phyloP scores from a whole-genome alignment of 2,888 invertebrate species.

The Protodeltote pygarga region DNA sequence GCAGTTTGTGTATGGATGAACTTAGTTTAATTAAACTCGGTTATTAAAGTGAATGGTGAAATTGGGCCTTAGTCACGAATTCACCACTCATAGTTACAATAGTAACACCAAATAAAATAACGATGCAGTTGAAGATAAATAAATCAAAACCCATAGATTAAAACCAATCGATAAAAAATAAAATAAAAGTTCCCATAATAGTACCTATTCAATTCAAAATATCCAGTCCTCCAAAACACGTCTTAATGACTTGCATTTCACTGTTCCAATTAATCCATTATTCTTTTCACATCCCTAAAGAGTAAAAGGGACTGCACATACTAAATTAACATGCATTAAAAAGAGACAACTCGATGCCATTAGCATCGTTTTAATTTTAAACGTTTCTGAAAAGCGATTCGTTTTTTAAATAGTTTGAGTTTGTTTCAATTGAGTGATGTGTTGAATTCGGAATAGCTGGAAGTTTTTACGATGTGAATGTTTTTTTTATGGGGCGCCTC shows the following conservation, averaged over 20 bases:
- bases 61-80: too few relatives aligned
- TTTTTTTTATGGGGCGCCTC: slow-evolving; percentile 8
- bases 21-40: too few relatives aligned
- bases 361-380: slow-evolving; percentile 55
- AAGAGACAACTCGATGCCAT: slow-evolving; percentile 38
- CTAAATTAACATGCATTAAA: slow-evolving; percentile 16
- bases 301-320: slow-evolving; percentile 41
- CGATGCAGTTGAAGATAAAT: too few relatives aligned
- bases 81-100: too few relatives aligned
- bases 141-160: slow-evolving; percentile 7
- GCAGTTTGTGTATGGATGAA: too few relatives aligned
- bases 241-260: slow-evolving; percentile 56
- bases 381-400: slow-evolving; percentile 47
- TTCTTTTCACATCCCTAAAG: slow-evolving; percentile 54
- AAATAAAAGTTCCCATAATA: slow-evolving; percentile 15
- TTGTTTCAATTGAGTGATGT: slow-evolving; percentile 55
- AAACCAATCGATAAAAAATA: slow-evolving; percentile 8
- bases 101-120: too few relatives aligned
- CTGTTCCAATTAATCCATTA: slow-evolving; percentile 55
- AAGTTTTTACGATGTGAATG: slow-evolving; percentile 21
- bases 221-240: slow-evolving; percentile 42
- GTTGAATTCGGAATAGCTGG: slow-evolving; percentile 51
- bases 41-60: too few relatives aligned
- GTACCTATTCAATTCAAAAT: slow-evolving; percentile 41
- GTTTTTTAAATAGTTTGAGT: slow-evolving; percentile 56